phyloP scores from a whole-genome alignment of 2,888 invertebrate species.

The Sinodicranocentrus sp. region DNA sequence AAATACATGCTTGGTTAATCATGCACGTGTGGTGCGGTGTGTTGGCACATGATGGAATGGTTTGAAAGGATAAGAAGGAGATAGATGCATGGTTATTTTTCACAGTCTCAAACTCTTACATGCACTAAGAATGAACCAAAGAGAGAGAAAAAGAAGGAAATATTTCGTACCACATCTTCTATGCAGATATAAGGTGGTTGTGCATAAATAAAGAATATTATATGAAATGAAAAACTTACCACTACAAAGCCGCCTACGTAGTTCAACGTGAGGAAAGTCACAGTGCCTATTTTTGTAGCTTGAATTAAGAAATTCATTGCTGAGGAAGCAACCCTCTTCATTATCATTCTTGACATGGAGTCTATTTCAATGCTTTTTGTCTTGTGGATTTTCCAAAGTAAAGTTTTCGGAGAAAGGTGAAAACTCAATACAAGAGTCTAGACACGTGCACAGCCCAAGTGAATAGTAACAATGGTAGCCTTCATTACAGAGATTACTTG shows the following conservation, averaged over 20 bases:
- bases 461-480: background rate
- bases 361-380: conserved; percentile 3
- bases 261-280: conserved; percentile 65
- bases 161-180: background rate
- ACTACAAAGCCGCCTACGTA: conserved; percentile 73
- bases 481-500: background rate
- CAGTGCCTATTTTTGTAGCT: conserved; percentile 54
- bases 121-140: no score
- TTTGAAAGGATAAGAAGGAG: background rate
- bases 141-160: background rate
- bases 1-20: conserved; percentile 6
- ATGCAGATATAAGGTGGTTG: background rate
- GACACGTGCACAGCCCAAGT: no score
- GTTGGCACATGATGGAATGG: conserved; percentile 35
- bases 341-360: conserved; percentile 16
- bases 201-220: no score
- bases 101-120: background rate
- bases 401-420: background rate
- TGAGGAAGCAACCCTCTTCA: conserved; percentile 24
- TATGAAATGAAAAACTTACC: conserved; percentile 66
- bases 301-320: conserved; percentile 42
- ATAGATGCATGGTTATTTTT: conserved; percentile 5
- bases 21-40: conserved; percentile 11
- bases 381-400: background rate
- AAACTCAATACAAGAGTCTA: background rate